Conservation (phyloP, 2,888 invertebrate species). For the Stenolophus ochropezus region DNA sequence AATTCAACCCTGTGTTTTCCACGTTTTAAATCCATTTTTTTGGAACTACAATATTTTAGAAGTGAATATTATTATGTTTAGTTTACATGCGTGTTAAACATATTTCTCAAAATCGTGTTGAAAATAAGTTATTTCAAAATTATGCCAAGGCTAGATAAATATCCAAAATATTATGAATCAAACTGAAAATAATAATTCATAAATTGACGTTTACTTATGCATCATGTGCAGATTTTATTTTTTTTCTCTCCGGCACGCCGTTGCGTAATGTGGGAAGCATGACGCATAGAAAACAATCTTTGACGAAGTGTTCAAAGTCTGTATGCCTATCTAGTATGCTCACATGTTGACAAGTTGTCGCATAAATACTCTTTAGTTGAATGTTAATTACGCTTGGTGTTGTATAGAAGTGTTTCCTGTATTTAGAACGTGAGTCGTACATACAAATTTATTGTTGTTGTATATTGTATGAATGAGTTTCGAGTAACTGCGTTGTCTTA, state of each 20-base stretch:
- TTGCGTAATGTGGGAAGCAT: constrained; percentile 40
- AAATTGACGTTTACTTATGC: constrained; percentile 12
- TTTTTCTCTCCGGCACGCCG: constrained; percentile 6
- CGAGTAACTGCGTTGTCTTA: not conserved
- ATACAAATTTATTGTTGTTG: not conserved
- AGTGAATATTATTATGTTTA: too few relatives aligned
- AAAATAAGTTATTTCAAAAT: not conserved
- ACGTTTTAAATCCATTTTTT: too few relatives aligned
- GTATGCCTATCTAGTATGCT: constrained; percentile 29
- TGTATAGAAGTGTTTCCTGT: not conserved
- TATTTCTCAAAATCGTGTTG: not conserved
- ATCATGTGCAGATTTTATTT: constrained; percentile 2
- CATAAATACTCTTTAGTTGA: constrained; percentile 25
- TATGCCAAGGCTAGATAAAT: not conserved
- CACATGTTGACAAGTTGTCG: not conserved
- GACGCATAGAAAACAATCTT: constrained; percentile 50
- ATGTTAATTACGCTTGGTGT: not conserved
- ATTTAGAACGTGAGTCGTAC: not conserved
- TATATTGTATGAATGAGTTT: not conserved
- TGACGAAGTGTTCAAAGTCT: constrained; percentile 55
- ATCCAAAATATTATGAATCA: not conserved
- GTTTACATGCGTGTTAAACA: too few relatives aligned
- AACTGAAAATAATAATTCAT: not conserved
- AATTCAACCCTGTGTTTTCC: too few relatives aligned
- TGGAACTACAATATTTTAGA: too few relatives aligned